A percentile compares a stretch with the other conserved stretches of the same genome.
These are phyloP conservation scores for Caenorhabditis sp. DNA, from an alignment of 2,888 invertebrate species.

Conservation along the genomic window DNA sequence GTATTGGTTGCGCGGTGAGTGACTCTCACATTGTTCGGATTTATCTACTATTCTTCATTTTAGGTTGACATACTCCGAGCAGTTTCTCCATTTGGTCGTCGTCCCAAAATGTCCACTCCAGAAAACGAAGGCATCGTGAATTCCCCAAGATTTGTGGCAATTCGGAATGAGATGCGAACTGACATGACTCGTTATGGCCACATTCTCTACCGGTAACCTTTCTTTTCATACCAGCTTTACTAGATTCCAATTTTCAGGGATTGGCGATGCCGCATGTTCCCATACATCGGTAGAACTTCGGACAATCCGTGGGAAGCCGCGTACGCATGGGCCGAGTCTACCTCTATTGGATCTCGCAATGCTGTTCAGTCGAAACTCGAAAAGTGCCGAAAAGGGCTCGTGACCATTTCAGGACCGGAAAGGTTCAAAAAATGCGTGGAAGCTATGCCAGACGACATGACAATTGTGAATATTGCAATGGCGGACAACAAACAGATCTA, in stretches of 20 bases:
- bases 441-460: conserved; percentile 54
- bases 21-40: too few relatives aligned
- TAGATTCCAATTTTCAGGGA: conserved; percentile 51
- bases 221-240: neutral
- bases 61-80: conserved; percentile 48
- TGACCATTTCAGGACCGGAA: conserved; percentile 36
- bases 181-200: conserved; percentile 45
- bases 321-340: conserved; percentile 65
- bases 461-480: conserved; percentile 58
- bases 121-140: neutral
- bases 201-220: conserved; percentile 38
- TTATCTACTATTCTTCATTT: neutral
- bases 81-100: conserved; percentile 60
- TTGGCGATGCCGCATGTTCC: conserved; percentile 60
- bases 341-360: conserved; percentile 57
- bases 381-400: conserved; percentile 37
- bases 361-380: conserved; percentile 40
- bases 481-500: conserved; percentile 50
- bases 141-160: neutral
- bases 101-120: neutral
- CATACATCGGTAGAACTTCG: conserved; percentile 58
- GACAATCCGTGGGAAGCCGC: conserved; percentile 59
- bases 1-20: conserved; percentile 12
- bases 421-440: conserved; percentile 35
- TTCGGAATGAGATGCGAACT: conserved; percentile 4